Evolutionary conservation across 2,888 invertebrate genomes (phyloP), one percentile per base, ranked within the genome.

Genomic region (Diogma glabrata): DNA sequence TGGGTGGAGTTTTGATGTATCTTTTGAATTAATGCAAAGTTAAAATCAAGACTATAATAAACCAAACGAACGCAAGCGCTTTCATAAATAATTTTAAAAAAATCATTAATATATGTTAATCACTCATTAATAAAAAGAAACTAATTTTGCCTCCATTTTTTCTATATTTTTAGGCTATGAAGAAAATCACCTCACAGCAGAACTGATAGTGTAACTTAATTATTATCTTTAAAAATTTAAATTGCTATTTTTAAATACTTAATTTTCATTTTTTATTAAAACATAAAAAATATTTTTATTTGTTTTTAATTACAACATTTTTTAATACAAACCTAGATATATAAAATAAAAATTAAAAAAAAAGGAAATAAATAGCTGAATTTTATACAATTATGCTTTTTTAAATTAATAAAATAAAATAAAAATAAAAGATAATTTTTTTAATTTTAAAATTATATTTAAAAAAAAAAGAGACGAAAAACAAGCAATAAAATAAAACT

Each of bases 171-270:
- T 46, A 46, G 24, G 9, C 24, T 6, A 46, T 17, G 46, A 23
- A 46, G 46, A 23, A 46, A 24, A 16, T 8, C 24, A 9, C 24
- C 43, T 46, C 23, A 46, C 22, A 46, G 23, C 46, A 48, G 48
- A 48, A 48, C 48, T 48, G 48, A 48, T 48, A 48, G 48, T 48
- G 33, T 48, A 24, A 33, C 48, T 48, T 46, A 46, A 46, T 46
- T 43, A 43, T n/a, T n/a, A n/a, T n/a, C n/a, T n/a, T n/a, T n/a
- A n/a, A n/a, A n/a, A n/a, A n/a, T n/a, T n/a, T n/a, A n/a, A n/a
- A n/a, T n/a, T 8, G 23, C 12, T 22, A 22, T 43, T 22, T 43
- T 43, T 22, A 43, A 43, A 43, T 14, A n/a, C 12, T 40, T 19
- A 20, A 4, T 1, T 40, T 40, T 40, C 9, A 22, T 43, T 43